Conservation (phyloP, 2,113 vertebrate species). For the Cyphomyrus discorhynchus region DNA sequence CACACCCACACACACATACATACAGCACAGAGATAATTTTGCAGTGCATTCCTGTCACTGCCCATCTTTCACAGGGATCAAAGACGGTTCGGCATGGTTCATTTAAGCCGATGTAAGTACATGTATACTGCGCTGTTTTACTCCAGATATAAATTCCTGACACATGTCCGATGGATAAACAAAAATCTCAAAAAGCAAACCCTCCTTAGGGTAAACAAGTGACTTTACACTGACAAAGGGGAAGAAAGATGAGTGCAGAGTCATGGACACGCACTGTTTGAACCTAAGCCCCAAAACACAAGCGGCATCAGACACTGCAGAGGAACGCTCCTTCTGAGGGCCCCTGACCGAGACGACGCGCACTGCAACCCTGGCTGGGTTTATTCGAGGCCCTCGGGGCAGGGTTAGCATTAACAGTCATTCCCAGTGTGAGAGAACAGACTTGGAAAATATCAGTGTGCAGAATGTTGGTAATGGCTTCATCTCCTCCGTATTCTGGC, state of each 20-base stretch:
- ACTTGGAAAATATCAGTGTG: conserved; percentile 31
- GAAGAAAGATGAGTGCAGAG: conserved; percentile 23
- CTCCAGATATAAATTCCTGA: not conserved
- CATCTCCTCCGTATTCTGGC: conserved; percentile 22
- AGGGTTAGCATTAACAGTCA: conserved; percentile 11
- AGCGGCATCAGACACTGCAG: conserved; percentile 4
- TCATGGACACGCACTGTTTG: not conserved
- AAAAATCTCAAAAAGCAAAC: not conserved
- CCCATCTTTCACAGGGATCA: not conserved
- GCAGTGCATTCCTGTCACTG: not conserved
- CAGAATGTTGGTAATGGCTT: conserved; percentile 27
- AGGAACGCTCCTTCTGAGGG: conserved; percentile 7
- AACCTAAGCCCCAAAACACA: not conserved
- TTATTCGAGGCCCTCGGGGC: conserved; percentile 10
- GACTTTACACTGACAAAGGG: conserved; percentile 30
- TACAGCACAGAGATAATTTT: too few relatives aligned
- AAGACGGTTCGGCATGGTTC: not conserved
- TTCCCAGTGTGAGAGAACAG: conserved; percentile 10
- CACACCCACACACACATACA: not conserved
- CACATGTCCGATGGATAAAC: not conserved
- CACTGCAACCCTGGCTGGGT: not conserved
- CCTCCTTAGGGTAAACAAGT: conserved; percentile 22
- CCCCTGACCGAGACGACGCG: conserved; percentile 16
- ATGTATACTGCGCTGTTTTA: conserved; percentile 34
- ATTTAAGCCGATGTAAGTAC: not conserved